phyloP scores from a whole-genome alignment of 2,888 invertebrate species.

The Anticlea derivata region DNA sequence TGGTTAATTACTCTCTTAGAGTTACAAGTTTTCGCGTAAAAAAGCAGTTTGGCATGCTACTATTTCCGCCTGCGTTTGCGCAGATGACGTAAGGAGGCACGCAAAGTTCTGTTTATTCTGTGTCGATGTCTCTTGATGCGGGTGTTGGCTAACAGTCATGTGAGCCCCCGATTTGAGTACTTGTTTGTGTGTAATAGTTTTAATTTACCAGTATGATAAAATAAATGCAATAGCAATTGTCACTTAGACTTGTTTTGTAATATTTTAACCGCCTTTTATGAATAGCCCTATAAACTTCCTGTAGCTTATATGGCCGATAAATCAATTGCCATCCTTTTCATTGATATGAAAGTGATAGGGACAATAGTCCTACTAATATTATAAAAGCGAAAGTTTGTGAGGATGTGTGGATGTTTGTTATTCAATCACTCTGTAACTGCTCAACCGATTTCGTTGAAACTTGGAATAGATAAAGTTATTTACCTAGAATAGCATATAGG shows the following conservation, averaged over 20 bases:
- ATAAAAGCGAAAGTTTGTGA: too few relatives aligned
- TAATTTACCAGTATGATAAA: constrained; percentile 37
- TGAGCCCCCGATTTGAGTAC: constrained; percentile 32
- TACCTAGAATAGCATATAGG: too few relatives aligned
- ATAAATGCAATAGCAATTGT: constrained; percentile 23
- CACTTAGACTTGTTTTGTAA: constrained; percentile 24
- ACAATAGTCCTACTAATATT: too few relatives aligned
- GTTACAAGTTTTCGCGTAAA: constrained; percentile 38
- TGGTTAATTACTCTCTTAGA: constrained; percentile 31
- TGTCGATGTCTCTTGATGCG: constrained; percentile 49
- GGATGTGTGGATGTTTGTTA: too few relatives aligned
- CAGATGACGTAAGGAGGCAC: constrained; percentile 16
- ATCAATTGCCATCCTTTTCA: too few relatives aligned
- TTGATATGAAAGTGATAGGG: too few relatives aligned
- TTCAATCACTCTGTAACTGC: too few relatives aligned
- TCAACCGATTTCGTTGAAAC: too few relatives aligned
- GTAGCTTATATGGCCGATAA: too few relatives aligned
- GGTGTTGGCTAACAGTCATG: constrained; percentile 45
- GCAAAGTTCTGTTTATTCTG: constrained; percentile 9
- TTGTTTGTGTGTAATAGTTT: constrained; percentile 33
- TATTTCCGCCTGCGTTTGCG: constrained; percentile 52
- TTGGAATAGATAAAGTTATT: too few relatives aligned
- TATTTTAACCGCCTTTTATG: neutral
- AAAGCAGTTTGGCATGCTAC: constrained; percentile 42
- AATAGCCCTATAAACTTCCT: too few relatives aligned